Evolutionary conservation across 1,140 invertebrate genomes (phyloP), one percentile per base, ranked within the genome.

Genomic region (Lasaia peninsularis): DNA sequence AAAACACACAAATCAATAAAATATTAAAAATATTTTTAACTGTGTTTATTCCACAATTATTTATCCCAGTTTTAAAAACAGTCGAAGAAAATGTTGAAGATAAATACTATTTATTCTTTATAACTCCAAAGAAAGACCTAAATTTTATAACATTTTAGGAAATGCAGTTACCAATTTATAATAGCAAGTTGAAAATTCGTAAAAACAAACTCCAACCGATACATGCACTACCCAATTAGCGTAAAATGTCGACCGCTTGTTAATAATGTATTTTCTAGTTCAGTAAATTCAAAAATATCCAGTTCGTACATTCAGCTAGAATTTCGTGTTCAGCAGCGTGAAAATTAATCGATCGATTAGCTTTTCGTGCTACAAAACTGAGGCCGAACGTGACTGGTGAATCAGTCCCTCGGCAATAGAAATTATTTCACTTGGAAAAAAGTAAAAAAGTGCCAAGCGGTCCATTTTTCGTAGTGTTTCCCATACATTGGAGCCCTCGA

Each of bases 331-430:
- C 77, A 77, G 71, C 69, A 70, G 71, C 70, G 74, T 81, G 77
- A 78, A 81, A 86, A 86, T 83, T 79, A 86, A 86, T 80, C 82
- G 75, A 79, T 83, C 82, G 82, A 86, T 86, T 86, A 86, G 71
- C 78, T 70, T 80, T 83, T 86, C 74, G 63, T 65, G 71, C 69
- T 73, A 62, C 69, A 73, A 79, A 77, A 73, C 78, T 76, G 73
- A 76, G 73, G 69, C 75, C 78, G 77, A 75, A 83, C 74, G 80
- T 80, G 74, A 80, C 71, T 75, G 71, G 73, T 72, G 73, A 75
- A 73, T 75, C 70, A 69, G 69, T 73, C 73, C 71, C 63, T 67
- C 44, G 61, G 65, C 62, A 71, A 62, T 73, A 63, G 67, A 82
- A 80, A 85, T 85, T 83, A 83, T 77, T 85, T 79, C 69, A 73